Conservation (phyloP, 2,888 invertebrate species). For the Portevinia maculata region DNA sequence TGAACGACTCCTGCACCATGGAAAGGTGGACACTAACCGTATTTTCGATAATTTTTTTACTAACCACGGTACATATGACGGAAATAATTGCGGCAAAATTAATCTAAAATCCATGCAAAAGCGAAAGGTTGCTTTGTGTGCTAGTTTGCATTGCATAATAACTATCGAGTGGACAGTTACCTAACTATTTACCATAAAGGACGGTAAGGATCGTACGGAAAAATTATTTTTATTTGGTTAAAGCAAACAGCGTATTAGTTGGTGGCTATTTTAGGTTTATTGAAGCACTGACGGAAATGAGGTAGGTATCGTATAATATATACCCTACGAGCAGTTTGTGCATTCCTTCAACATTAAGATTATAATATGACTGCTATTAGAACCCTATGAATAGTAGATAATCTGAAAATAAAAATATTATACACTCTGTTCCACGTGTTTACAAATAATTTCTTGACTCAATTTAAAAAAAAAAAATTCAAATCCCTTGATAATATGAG, state of each 20-base stretch:
- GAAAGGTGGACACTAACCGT: conserved; percentile 30
- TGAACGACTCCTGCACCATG: conserved; percentile 25
- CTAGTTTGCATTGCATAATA: conserved; percentile 14
- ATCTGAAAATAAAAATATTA: no score
- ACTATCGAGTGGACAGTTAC: conserved; percentile 7
- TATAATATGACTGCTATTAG: no score
- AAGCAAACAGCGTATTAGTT: neutral
- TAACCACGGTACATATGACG: conserved; percentile 51
- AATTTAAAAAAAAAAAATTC: no score
- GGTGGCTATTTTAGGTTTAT: neutral
- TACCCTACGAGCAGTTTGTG: no score
- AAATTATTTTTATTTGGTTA: neutral
- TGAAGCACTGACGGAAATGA: no score
- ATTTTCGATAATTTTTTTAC: conserved; percentile 28
- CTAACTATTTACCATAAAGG: neutral
- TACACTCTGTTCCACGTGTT: no score
- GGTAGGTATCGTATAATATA: no score
- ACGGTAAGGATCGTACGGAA: conserved; percentile 13
- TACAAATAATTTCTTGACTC: no score
- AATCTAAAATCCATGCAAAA: conserved; percentile 47
- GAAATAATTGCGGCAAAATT: conserved; percentile 52
- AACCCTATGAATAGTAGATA: no score
- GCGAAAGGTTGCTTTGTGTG: conserved; percentile 53
- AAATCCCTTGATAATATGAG: no score
- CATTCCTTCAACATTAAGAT: no score